Evolutionary conservation across 1,140 invertebrate genomes (phyloP).

Genomic region (Heliconius melpomene): DNA sequence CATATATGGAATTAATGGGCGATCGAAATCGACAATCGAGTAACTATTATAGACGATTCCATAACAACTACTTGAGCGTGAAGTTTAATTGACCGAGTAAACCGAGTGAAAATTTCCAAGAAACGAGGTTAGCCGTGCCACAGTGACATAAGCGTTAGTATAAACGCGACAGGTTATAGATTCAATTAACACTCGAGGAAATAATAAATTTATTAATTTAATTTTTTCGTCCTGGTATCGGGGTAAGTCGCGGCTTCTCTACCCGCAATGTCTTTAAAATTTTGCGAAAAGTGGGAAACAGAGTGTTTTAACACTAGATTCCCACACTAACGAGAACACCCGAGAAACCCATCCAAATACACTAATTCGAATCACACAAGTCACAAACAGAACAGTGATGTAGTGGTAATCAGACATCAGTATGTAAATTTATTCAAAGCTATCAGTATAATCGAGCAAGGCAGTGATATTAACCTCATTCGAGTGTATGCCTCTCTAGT

Average conservation of each 20-base stretch:
- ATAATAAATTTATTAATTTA: too few species aligned
- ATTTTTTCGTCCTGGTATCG: too few species aligned
- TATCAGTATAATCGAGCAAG: slow-evolving; percentile 69
- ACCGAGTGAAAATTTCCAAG: background rate
- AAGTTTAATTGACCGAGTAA: slow-evolving; percentile 9
- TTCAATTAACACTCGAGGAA: background rate
- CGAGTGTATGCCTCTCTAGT: slow-evolving; percentile 56
- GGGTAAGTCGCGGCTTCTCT: too few species aligned
- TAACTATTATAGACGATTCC: background rate
- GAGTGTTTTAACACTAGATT: too few species aligned
- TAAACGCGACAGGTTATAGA: too few species aligned
- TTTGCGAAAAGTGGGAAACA: too few species aligned
- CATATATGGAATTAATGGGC: slow-evolving; percentile 18
- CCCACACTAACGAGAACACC: too few species aligned
- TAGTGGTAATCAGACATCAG: slow-evolving; percentile 58
- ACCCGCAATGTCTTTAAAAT: too few species aligned
- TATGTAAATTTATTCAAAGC: slow-evolving; percentile 78
- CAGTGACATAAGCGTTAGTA: too few species aligned
- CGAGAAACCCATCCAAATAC: slow-evolving; percentile 23
- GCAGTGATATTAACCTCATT: slow-evolving; percentile 75
- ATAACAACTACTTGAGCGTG: background rate
- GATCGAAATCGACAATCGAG: slow-evolving; percentile 20
- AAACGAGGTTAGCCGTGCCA: fast-evolving
- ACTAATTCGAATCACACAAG: slow-evolving; percentile 57
- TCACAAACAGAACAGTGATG: slow-evolving; percentile 66